Conservation (phyloP, 2,888 invertebrate genomes). For the Parnassius smintheus region DNA sequence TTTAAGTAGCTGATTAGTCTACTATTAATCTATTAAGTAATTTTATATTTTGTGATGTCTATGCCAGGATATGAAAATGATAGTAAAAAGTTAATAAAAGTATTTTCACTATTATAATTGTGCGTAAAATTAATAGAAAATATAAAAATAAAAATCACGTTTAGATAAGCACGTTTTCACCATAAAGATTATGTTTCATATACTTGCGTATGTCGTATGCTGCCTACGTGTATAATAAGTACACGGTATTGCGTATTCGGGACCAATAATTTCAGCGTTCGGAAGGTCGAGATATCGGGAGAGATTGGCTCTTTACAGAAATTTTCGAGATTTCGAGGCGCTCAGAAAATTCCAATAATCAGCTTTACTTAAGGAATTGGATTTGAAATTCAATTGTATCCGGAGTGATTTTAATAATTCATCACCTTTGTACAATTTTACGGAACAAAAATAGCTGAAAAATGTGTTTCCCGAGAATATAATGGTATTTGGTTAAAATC, state of each 20-base stretch:
- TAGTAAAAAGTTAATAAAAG: too few species aligned
- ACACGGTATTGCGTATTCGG: constrained; percentile 56
- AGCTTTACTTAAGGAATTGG: constrained; percentile 79
- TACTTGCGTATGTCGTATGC: constrained; percentile 7
- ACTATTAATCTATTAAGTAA: too few species aligned
- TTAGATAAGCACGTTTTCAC: not conserved
- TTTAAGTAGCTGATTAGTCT: too few species aligned
- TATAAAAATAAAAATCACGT: too few species aligned
- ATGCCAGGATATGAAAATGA: too few species aligned
- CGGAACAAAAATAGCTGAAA: constrained; percentile 31
- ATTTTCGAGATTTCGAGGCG: constrained; percentile 59
- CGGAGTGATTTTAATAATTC: constrained; percentile 78
- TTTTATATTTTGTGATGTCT: too few species aligned
- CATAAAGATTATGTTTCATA: constrained; percentile 13
- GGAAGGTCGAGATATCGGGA: constrained; percentile 44
- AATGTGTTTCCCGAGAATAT: too few species aligned
- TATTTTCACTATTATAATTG: too few species aligned
- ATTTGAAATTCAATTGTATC: constrained; percentile 73
- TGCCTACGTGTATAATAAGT: constrained; percentile 58
- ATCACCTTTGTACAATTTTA: constrained; percentile 60
- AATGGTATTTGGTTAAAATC: too few species aligned
- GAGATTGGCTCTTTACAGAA: constrained; percentile 74
- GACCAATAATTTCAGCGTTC: constrained; percentile 62
- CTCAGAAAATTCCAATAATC: constrained; percentile 71
- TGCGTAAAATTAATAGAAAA: too few species aligned